Evolutionary conservation across 2,113 vertebrate genomes (phyloP).

Genomic region (Tetrao urogallus): DNA sequence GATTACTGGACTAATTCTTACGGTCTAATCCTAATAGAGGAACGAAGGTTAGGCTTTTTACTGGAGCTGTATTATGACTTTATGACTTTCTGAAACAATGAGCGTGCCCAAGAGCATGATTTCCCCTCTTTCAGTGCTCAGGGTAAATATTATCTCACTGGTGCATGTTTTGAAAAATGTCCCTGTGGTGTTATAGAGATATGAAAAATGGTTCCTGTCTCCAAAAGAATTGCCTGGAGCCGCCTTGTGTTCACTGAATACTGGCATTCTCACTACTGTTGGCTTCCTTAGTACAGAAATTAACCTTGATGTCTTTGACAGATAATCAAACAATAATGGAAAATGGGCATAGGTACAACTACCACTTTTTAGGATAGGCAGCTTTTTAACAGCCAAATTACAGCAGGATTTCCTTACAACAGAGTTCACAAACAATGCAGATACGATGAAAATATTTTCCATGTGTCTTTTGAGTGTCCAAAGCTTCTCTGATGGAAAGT

Average conservation of each 20-base stretch:
- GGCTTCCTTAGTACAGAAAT: constrained; percentile 63
- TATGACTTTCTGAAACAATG: constrained; percentile 28
- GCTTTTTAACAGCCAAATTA: constrained; percentile 35
- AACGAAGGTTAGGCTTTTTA: neutral
- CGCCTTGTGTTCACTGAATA: neutral
- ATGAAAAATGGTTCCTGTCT: constrained; percentile 43
- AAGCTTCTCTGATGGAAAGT: neutral
- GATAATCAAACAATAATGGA: constrained; percentile 68
- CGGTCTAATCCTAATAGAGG: neutral
- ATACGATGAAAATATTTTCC: neutral
- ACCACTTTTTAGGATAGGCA: constrained; percentile 14
- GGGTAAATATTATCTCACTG: constrained; percentile 48
- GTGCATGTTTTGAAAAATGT: constrained; percentile 37
- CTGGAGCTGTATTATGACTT: neutral
- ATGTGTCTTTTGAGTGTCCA: neutral
- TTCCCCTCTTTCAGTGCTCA: constrained; percentile 41
- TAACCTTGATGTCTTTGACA: constrained; percentile 47
- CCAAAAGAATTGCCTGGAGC: constrained; percentile 3
- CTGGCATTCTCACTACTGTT: constrained; percentile 28
- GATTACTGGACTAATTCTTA: neutral
- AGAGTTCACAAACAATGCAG: neutral
- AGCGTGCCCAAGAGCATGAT: neutral
- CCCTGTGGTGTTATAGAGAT: neutral
- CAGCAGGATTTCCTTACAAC: constrained; percentile 25
- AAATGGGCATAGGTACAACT: constrained; percentile 65